Evolutionary conservation across 2,888 invertebrate species (phyloP).

Genomic region (Caenorhabditis drosophilae): DNA sequence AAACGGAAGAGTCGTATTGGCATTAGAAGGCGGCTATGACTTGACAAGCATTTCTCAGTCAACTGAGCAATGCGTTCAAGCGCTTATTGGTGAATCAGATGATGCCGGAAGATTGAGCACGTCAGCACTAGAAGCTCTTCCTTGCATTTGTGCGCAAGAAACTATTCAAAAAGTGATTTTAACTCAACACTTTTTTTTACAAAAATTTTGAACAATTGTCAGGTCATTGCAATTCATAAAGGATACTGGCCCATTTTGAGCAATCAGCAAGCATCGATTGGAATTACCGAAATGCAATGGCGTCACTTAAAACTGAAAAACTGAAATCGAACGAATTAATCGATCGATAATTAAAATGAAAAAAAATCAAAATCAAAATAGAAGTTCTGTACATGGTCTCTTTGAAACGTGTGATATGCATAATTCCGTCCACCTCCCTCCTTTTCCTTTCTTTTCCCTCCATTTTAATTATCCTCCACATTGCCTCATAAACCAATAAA

Average conservation of each 20-base stretch:
- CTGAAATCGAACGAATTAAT: too few relatives aligned
- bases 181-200: background rate
- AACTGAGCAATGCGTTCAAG: conserved; percentile 92
- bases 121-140: conserved; percentile 53
- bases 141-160: conserved; percentile 53
- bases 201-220: conserved; percentile 2
- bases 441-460: too few relatives aligned
- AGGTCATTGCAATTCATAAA: conserved; percentile 68
- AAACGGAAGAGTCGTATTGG: conserved; percentile 62
- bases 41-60: conserved; percentile 94
- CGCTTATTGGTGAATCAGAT: conserved; percentile 70
- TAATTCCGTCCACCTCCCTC: too few relatives aligned
- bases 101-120: conserved; percentile 51
- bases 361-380: too few relatives aligned
- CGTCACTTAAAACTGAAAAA: conserved; percentile 9
- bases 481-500: too few relatives aligned
- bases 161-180: conserved; percentile 65
- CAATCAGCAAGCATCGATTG: conserved; percentile 55
- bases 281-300: conserved; percentile 61
- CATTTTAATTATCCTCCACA: too few relatives aligned
- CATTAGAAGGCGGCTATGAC: conserved; percentile 79
- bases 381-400: too few relatives aligned
- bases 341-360: too few relatives aligned
- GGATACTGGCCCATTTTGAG: conserved; percentile 64
- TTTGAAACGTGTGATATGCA: too few relatives aligned